Percentiles rank a stretch among this genome's conserved stretches.
Evolutionary conservation across 1,140 invertebrate species (phyloP).

Genomic region (Caenorhabditis inopinata): DNA sequence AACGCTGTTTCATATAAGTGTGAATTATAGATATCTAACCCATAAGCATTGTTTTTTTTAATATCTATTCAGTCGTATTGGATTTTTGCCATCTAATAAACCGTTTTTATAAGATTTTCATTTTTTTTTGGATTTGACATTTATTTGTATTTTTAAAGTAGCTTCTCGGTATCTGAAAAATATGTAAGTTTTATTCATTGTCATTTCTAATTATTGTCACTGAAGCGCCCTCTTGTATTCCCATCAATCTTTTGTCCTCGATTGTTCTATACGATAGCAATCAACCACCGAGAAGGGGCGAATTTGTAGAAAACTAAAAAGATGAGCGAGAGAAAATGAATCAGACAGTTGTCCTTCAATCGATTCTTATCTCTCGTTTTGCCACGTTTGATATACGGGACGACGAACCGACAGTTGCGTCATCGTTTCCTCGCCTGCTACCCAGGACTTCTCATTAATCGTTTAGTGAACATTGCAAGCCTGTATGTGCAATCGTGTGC

Average conservation of each 20-base stretch:
- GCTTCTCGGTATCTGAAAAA: too few relatives aligned
- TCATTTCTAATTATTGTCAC: too few relatives aligned
- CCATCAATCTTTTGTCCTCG: conserved; percentile 22
- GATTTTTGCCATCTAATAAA: too few relatives aligned
- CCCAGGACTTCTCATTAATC: conserved; percentile 4
- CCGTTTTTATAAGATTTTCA: too few relatives aligned
- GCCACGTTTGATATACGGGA: conserved; percentile 17
- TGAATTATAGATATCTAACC: too few relatives aligned
- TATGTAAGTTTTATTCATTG: too few relatives aligned
- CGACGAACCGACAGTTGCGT: conserved; percentile 7
- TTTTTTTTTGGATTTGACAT: too few relatives aligned
- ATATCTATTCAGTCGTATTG: too few relatives aligned
- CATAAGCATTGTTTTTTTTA: too few relatives aligned
- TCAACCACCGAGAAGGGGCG: background rate
- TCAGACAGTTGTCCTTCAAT: conserved; percentile 30
- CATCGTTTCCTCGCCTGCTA: background rate
- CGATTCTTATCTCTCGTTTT: conserved; percentile 12
- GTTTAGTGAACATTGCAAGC: conserved; percentile 16
- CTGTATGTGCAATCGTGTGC: background rate
- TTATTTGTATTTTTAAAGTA: too few relatives aligned
- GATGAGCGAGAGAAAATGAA: background rate
- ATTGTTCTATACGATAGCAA: conserved; percentile 21
- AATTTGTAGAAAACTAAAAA: conserved; percentile 26
- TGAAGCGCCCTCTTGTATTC: background rate
- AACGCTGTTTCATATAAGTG: too few relatives aligned